Conservation (phyloP, 2,797 vertebrate genomes). For the Rhabdophis nuchalis region DNA sequence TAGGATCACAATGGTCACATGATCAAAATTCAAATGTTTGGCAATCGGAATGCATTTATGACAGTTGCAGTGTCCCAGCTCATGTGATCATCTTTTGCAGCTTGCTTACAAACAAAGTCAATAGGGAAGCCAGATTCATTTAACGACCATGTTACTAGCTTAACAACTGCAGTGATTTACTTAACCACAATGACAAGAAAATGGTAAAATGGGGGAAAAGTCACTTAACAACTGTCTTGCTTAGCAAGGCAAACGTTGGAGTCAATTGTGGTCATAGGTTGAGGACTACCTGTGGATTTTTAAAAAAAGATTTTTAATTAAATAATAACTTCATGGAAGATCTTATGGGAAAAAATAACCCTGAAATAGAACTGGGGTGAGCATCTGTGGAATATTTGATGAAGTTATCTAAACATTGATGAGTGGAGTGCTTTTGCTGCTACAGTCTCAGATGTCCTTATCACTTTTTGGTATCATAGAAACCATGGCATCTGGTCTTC, state of each 20-base stretch:
- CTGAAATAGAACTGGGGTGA: slow-evolving; percentile 40
- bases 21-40: not conserved
- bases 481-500: not conserved
- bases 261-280: not conserved
- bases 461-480: not conserved
- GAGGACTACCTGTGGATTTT: not conserved
- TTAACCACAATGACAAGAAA: not conserved
- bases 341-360: slow-evolving; percentile 23
- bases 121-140: not conserved
- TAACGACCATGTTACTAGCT: not conserved
- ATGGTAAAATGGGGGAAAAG: not conserved
- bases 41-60: not conserved
- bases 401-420: slow-evolving; percentile 44
- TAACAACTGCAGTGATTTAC: not conserved
- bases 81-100: not conserved
- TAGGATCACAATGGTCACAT: not conserved
- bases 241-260: not conserved
- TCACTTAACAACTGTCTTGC: not conserved
- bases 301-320: not conserved
- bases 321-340: not conserved
- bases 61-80: not conserved
- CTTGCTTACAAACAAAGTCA: not conserved
- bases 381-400: slow-evolving; percentile 54
- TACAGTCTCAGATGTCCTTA: slow-evolving; percentile 38
- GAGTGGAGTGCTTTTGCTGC: slow-evolving; percentile 16